Percentiles rank a stretch among this genome's conserved stretches.
phyloP scores from a whole-genome alignment of 2,113 vertebrate genomes.

The Tiliqua scincoides region DNA sequence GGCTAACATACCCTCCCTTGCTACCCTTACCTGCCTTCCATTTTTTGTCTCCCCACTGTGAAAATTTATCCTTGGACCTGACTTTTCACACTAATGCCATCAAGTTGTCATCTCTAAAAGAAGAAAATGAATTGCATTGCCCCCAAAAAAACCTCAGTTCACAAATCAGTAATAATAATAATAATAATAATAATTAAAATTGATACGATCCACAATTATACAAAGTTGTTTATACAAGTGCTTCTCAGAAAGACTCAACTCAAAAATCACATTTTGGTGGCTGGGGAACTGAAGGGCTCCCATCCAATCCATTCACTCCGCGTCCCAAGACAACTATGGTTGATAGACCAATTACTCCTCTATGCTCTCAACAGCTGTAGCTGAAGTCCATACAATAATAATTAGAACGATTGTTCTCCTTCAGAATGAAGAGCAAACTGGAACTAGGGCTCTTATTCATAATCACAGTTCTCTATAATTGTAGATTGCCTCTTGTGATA shows the following conservation, averaged over 20 bases:
- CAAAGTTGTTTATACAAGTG: background rate
- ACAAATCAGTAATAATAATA: slow-evolving; percentile 23
- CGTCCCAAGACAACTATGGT: background rate
- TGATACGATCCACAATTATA: slow-evolving; percentile 12
- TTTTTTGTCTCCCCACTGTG: background rate
- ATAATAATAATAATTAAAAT: slow-evolving; percentile 17
- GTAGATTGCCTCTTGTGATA: slow-evolving; percentile 15
- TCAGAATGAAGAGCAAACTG: slow-evolving; percentile 2
- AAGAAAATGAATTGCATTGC: background rate
- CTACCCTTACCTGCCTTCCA: background rate
- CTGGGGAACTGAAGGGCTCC: background rate
- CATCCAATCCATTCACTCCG: background rate
- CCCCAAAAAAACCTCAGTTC: slow-evolving; percentile 21
- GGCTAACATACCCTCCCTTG: background rate
- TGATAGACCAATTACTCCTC: background rate
- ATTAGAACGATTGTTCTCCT: slow-evolving; percentile 40
- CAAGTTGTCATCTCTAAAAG: background rate
- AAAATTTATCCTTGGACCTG: background rate
- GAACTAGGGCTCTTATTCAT: slow-evolving; percentile 7
- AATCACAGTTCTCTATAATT: background rate
- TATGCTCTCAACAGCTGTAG: slow-evolving; percentile 11
- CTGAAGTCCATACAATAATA: slow-evolving; percentile 32
- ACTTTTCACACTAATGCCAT: background rate
- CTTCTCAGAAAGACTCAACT: background rate
- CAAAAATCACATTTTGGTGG: background rate